Base-by-base conservation (phyloP, 2,113 vertebrate species). In the Cyanoliseus patagonus region DNA sequence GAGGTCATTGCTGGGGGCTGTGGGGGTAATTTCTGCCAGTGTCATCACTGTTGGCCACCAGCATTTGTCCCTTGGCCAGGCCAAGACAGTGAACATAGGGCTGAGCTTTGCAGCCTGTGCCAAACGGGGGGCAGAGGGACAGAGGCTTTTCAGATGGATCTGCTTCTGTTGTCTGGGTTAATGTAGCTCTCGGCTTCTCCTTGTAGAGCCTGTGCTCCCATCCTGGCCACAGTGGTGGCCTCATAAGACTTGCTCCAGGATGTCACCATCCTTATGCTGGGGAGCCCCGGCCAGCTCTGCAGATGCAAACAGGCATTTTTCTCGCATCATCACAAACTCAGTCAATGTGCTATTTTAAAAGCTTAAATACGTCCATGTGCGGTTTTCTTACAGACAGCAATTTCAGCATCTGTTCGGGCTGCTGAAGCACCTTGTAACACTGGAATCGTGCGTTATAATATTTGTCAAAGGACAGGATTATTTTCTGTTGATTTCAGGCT, bases 401-500 rank as follows among this genome's bases (percentile, higher is more conserved):
- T 91, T 84, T 59, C 84, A 33, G 83, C 85, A 73, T 80, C 90
- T 96, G 57, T 3, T 83, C 17, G 0, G 88, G 75, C 59, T 93
- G 73, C 85, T 62, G 85, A 39, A 92, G 75, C 86, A 80, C 88
- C 92, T 93, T 74, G 75, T 19, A 73, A 46, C 53, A 22, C 83
- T 80, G 86, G 53, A 77, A 90, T 62, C 1, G 0, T 7, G 11
- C 12, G 70, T 78, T 93, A 77, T 27, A 12, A 4, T 87, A 31
- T 89, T 92, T 79, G 93, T 87, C 75, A 69, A 88, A 96, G 82
- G 52, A 86, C 51, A 44, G 74, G 89, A 89, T 92, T 76, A 78
- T 95, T 92, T 87, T 57, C 89, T 19, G 5, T 76, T 91, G 86
- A 92, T 96, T 94, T 72, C 89, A 73, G 82, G 80, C 93, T 94